These are phyloP conservation scores for Margaritifera margaritifera DNA, from an alignment of 2,888 invertebrate species.

Conservation along the genomic window DNA sequence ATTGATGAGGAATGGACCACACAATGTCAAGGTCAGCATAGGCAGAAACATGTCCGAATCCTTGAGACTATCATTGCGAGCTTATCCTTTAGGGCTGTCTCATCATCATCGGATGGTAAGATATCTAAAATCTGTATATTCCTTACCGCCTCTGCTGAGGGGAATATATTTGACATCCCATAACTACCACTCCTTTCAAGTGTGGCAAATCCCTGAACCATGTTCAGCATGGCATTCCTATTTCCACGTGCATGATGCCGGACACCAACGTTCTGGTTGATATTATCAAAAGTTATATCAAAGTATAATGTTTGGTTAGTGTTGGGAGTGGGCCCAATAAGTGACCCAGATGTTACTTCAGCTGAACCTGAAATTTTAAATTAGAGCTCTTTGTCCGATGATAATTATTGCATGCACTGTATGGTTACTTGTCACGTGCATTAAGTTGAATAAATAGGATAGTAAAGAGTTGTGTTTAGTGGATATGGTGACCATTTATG, in stretches of 20 bases:
- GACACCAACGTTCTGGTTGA: conserved; percentile 19
- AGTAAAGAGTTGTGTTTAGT: no score
- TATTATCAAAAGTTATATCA: conserved; percentile 9
- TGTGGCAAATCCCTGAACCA: conserved; percentile 16
- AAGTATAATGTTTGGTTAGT: no score
- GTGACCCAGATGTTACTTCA: no score
- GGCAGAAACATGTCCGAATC: conserved; percentile 3
- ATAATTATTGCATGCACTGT: no score
- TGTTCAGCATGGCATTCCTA: conserved; percentile 8
- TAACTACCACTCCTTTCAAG: conserved; percentile 7
- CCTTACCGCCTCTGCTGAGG: conserved; percentile 7
- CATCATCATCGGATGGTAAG: conserved; percentile 7
- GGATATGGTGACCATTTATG: no score
- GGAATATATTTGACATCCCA: conserved; percentile 1
- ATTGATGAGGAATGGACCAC: no score
- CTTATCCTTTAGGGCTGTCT: conserved; percentile 8
- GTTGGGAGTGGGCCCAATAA: no score
- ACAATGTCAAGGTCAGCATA: no score
- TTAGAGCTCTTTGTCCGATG: no score
- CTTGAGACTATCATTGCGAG: conserved; percentile 3
- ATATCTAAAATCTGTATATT: conserved; percentile 2
- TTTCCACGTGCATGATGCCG: conserved; percentile 12
- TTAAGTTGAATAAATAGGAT: no score
- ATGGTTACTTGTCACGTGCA: no score
- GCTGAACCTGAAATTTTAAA: no score